phyloP scores from a whole-genome alignment of 2,888 invertebrate genomes.

The Perithous albicinctus region DNA sequence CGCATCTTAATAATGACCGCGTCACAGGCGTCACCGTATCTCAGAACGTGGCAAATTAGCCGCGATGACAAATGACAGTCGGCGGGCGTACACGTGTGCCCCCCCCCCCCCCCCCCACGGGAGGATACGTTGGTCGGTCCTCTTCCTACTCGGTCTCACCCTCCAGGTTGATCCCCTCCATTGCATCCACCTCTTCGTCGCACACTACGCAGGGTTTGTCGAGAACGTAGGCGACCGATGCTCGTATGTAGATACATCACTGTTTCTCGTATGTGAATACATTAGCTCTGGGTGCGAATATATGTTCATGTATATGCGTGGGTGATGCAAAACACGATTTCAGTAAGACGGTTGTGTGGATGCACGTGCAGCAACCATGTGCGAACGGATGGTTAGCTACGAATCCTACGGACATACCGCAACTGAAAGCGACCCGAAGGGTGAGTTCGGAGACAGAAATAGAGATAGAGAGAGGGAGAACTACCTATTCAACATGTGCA shows the following conservation, averaged over 20 bases:
- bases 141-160: constrained; percentile 49
- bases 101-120: too few relatives aligned
- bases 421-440: constrained; percentile 29
- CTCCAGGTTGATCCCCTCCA: constrained; percentile 63
- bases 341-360: constrained; percentile 70
- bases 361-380: constrained; percentile 64
- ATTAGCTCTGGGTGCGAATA: constrained; percentile 29
- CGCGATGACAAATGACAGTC: constrained; percentile 84
- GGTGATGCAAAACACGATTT: constrained; percentile 57
- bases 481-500: constrained; percentile 83
- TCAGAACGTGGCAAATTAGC: constrained; percentile 85
- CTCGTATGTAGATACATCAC: constrained; percentile 43
- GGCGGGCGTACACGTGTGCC: constrained; percentile 73
- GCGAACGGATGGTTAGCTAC: constrained; percentile 72
- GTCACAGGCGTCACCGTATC: constrained; percentile 85
- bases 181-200: constrained; percentile 56
- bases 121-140: constrained; percentile 58
- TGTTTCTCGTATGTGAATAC: constrained; percentile 60
- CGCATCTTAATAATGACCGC: constrained; percentile 85
- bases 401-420: constrained; percentile 79
- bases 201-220: constrained; percentile 44
- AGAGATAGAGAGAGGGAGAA: constrained; percentile 60
- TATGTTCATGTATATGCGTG: constrained; percentile 55
- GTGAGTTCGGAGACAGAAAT: constrained; percentile 4
- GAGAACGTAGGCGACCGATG: constrained; percentile 48